phyloP scores from a whole-genome alignment of 2,888 invertebrate genomes.

The Hirtodrosophila histrioides region DNA sequence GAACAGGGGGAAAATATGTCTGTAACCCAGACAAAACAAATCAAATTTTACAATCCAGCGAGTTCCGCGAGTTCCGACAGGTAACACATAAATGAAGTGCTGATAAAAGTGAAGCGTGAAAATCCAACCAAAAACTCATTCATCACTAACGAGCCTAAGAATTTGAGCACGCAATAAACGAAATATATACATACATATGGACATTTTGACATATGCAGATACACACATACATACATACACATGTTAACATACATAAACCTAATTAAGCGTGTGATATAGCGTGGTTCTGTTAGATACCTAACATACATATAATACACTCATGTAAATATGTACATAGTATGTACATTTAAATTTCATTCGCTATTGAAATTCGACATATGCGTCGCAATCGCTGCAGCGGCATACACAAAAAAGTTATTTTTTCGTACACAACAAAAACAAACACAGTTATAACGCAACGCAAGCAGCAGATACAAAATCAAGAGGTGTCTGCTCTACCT shows the following conservation, averaged over 20 bases:
- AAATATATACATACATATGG: conserved; percentile 35
- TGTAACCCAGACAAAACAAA: conserved; percentile 82
- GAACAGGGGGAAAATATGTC: conserved; percentile 65
- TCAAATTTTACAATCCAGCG: conserved; percentile 90
- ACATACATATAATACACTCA: conserved; percentile 17
- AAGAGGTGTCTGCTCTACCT: conserved; percentile 46
- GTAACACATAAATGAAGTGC: conserved; percentile 85
- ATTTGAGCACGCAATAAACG: conserved; percentile 60
- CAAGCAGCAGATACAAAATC: conserved; percentile 43
- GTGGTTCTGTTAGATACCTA: conserved; percentile 35
- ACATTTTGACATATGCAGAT: not conserved
- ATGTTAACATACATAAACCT: conserved; percentile 20
- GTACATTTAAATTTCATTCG: conserved; percentile 49
- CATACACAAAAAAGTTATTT: conserved; percentile 26
- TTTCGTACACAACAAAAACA: conserved; percentile 33
- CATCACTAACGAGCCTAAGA: conserved; percentile 46
- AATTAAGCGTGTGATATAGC: conserved; percentile 36
- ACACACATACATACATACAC: conserved; percentile 6
- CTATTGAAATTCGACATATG: conserved; percentile 30
- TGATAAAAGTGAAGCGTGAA: conserved; percentile 54
- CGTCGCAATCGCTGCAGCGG: conserved; percentile 38
- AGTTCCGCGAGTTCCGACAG: conserved; percentile 96
- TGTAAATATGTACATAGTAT: conserved; percentile 22
- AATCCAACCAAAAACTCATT: conserved; percentile 51
- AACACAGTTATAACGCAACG: conserved; percentile 40